These are phyloP conservation scores for Euura lappo DNA, from an alignment of 1,140 invertebrate genomes.

Conservation along the genomic window DNA sequence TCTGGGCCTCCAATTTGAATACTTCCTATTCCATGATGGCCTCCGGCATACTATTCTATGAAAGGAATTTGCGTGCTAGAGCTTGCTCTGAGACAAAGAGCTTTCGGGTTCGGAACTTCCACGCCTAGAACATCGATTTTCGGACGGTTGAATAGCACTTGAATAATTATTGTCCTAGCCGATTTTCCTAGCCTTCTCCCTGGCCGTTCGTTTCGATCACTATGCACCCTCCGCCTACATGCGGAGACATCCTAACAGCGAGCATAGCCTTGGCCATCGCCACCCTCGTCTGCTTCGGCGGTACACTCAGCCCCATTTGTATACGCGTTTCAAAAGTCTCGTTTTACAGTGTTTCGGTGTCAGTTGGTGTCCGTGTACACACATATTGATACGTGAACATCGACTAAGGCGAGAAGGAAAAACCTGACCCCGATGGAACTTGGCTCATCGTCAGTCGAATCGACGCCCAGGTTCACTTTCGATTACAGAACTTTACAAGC, in stretches of 20 bases:
- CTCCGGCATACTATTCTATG: background rate
- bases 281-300: background rate
- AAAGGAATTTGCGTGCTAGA: background rate
- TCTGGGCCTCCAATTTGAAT: too few species aligned
- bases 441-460: background rate
- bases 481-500: conserved; percentile 14
- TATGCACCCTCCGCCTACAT: background rate
- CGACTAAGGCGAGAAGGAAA: background rate
- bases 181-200: background rate
- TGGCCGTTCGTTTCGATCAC: too few species aligned
- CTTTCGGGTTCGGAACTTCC: background rate
- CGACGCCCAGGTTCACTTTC: conserved; percentile 9
- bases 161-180: conserved; percentile 1
- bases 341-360: too few species aligned
- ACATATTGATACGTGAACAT: background rate
- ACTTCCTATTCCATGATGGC: too few species aligned
- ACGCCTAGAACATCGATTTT: background rate
- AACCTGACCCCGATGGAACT: background rate
- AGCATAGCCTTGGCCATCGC: background rate
- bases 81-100: background rate
- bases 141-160: background rate
- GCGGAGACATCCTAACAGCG: background rate
- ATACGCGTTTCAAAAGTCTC: too few species aligned
- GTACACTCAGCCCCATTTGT: too few species aligned
- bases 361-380: background rate